Base-by-base conservation (phyloP, 2,113 vertebrate species). In the Mesitornis unicolor region DNA sequence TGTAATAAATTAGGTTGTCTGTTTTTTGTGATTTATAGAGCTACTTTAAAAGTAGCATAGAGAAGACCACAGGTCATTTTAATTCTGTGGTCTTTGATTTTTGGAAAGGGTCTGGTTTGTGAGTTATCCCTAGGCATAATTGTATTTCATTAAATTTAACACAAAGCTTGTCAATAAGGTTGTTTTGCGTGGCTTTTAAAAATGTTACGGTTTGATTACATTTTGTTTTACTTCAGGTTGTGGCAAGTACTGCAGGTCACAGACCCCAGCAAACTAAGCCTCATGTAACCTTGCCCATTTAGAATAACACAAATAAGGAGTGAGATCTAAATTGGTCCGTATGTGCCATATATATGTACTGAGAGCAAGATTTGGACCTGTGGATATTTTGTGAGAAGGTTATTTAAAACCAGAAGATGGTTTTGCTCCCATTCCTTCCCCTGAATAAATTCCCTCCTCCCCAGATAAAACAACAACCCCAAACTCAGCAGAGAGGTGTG, bases 281-380 rank as follows among this genome's bases (percentile, higher is more conserved):
- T 84, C 3, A 1, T 7, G 29, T 48, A 53, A 29, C 15, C 8
- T 36, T 3, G 1, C 47, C 38, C 4, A 7, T 26, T 48, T 36
- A 38, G 47, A 68, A 2, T 6, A 36, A 40, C 7, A 9, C 1
- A 16, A 36, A 33, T 65, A 26, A 53, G 11, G 7, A 59, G 21
- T 6, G 71, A 86, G 35, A 47, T 56, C 35, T 29, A 29, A 45
- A 8, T 43, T 56, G 22, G 26, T 61, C 80, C 10, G 1, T 6
- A 0, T 40, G 16, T 11, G 31, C 56, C 13, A 2, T 28, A 4
- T 11, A 10, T 22, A 14, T 18, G 26, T 38, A 5, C 25, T 11
- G 13, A 87, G 50, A 40, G 14, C 40, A 9, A 48, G 29, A 26
- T 45, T 31, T 16, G 22, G 48, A 50, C n/a, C 28, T 5, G 1